phyloP scores from a whole-genome alignment of 2,113 vertebrate genomes.

The Emberiza fucata region DNA sequence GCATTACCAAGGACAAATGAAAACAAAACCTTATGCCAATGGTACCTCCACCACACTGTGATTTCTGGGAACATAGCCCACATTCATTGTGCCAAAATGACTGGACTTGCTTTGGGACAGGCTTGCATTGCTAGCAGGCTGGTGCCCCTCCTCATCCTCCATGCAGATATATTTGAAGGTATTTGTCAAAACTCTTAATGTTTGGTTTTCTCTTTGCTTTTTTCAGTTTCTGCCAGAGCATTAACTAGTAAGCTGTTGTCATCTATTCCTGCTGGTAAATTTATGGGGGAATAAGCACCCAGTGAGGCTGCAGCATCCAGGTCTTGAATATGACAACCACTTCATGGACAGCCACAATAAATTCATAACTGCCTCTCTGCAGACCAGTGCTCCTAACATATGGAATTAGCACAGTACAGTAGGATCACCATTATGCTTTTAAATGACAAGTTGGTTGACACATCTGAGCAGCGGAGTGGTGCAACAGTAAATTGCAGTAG shows the following conservation, averaged over 20 bases:
- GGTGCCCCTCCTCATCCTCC: background rate
- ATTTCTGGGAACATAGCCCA: background rate
- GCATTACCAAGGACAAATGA: background rate
- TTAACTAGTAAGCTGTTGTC: background rate
- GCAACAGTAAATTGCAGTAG: background rate
- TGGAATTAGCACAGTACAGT: background rate
- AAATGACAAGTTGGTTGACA: background rate
- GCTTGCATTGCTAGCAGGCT: background rate
- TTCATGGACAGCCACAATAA: background rate
- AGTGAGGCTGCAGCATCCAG: background rate
- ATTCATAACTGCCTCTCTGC: background rate
- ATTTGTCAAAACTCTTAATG: background rate
- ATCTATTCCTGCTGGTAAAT: background rate
- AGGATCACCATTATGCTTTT: background rate
- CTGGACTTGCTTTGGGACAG: background rate
- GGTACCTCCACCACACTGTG: background rate
- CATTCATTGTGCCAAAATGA: background rate
- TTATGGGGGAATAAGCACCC: background rate
- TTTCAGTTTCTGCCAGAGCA: background rate
- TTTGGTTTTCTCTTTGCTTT: background rate
- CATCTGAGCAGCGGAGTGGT: background rate
- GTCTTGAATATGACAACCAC: background rate
- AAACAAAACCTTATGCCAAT: background rate
- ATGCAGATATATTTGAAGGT: background rate
- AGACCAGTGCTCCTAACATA: background rate